Evolutionary conservation across 2,113 vertebrate genomes (phyloP), one percentile per base, ranked within the genome.

Genomic region (Amblyornis subalaris): DNA sequence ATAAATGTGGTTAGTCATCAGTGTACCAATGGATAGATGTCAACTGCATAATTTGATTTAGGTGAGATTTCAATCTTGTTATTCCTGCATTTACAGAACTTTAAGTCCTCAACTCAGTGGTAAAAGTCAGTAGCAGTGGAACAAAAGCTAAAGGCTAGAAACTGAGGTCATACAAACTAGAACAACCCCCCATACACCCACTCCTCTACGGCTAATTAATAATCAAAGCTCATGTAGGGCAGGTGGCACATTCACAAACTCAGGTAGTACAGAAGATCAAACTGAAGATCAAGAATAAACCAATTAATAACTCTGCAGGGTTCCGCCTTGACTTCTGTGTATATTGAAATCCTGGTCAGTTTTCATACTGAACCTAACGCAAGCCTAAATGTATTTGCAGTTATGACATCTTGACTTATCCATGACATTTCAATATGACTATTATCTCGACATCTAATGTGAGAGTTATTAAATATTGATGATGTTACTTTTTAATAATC

Each of bases 61-160:
- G 26, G 14, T 7, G 10, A 92, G 50, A 72, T 19, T 31, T 54
- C 45, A 80, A 66, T 51, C 42, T 55, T 7, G 0, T 69, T 53
- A 50, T 15, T 58, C 38, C 38, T 85, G 18, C 25, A 45, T 85
- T 85, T 72, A 77, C 21, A 42, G 10, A 62, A 9, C 23, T 4
- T 0, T 22, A 42, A 28, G 36, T 40, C 29, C 36, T 73, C 28
- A 45, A 20, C 0, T 2, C 25, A 58, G 47, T 53, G 75, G 12
- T n/a, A 57, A 57, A 90, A n/a, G 17, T 53, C 38, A 67, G 25
- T 1, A 48, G 51, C 44, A 80, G 25, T 38, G 55, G 38, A 89
- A 61, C 14, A 44, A 71, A 89, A 79, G 6, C 13, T 45, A 24
- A 33, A 65, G 54, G 40, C 58, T 65, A 51, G 18, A 69, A 86